Conservation (phyloP, 1,140 invertebrate genomes). For the Platorchestia sp. region DNA sequence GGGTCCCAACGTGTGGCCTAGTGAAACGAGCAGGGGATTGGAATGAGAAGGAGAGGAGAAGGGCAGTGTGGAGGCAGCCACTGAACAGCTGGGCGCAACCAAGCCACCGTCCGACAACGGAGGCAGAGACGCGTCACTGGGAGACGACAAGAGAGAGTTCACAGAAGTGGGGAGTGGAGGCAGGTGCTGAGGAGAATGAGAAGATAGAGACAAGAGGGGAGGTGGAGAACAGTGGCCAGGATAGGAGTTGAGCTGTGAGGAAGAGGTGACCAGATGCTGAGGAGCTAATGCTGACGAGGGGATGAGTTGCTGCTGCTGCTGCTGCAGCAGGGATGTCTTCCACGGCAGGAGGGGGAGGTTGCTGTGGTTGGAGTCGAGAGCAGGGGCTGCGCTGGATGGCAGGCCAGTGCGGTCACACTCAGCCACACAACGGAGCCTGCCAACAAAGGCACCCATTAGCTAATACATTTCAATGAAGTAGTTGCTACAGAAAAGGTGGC, state of each 20-base stretch:
- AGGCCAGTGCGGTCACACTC: constrained; percentile 40
- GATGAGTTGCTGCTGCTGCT: not conserved
- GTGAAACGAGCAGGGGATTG: constrained; percentile 57
- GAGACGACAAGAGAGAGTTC: constrained; percentile 16
- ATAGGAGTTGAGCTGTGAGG: not conserved
- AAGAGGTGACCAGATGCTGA: not conserved
- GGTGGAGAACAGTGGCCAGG: constrained; percentile 2
- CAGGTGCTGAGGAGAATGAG: constrained; percentile 21
- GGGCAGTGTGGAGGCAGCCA: constrained; percentile 47
- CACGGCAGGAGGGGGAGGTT: constrained; percentile 12
- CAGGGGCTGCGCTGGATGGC: constrained; percentile 39
- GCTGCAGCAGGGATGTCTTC: constrained; percentile 16
- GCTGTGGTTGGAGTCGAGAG: not conserved
- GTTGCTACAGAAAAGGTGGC: not conserved
- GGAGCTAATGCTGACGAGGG: not conserved
- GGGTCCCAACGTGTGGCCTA: constrained; percentile 64
- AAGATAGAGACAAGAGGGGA: not conserved
- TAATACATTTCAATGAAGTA: not conserved
- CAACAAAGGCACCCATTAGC: not conserved
- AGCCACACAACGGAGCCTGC: constrained; percentile 53
- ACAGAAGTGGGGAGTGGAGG: not conserved
- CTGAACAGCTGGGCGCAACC: constrained; percentile 32
- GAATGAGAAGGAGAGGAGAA: constrained; percentile 48
- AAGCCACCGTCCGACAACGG: not conserved
- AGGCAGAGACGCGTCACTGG: constrained; percentile 53